Evolutionary conservation across 2,797 vertebrate species (phyloP), one percentile per base, ranked within the genome.

Genomic region (Crenichthys baileyi): DNA sequence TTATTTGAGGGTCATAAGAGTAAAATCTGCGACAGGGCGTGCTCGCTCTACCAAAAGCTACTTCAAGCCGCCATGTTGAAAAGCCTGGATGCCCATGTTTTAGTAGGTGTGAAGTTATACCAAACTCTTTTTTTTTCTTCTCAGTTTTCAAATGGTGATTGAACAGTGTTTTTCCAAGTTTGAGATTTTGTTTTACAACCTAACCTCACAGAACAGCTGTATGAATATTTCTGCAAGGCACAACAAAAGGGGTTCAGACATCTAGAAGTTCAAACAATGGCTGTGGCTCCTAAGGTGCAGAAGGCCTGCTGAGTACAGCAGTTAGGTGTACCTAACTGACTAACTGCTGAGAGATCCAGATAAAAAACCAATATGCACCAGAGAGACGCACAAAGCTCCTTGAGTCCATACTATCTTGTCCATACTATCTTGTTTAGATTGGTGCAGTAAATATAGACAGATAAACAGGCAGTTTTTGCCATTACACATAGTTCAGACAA

Each of bases 401-500:
- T 36, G 36, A 36, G 3, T 36, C 36, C 36, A 8, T 36, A 1
- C 60, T 36, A 20, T 36, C 29, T 5, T 12, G 36, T 22, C 31
- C 31, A 8, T 31, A 1, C 60, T 36, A 20, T 36, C 31, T 5
- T 12, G 36, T 22, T 67, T 39, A 26, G 55, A 16, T 13, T 76
- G n/a, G 2, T 51, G 20, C 46, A 36, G 41, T 36, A 56, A 72
- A 79, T 48, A 46, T 70, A 16, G 65, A 68, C 41, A 36, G 22
- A 36, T 46, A 36, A 36, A 29, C 18, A 22, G 12, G 39, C 65
- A 55, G 22, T 29, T 44, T 77, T 76, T 75, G 39, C 50, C 29
- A 65, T 81, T 81, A 73, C 48, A 6, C 56, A 11, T 16, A 7
- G 60, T 76, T 85, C 76, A 44, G 79, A 81, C 72, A 85, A 74